Base-by-base conservation (phyloP, 2,113 vertebrate species). In the Gnathonemus longibarbis region DNA sequence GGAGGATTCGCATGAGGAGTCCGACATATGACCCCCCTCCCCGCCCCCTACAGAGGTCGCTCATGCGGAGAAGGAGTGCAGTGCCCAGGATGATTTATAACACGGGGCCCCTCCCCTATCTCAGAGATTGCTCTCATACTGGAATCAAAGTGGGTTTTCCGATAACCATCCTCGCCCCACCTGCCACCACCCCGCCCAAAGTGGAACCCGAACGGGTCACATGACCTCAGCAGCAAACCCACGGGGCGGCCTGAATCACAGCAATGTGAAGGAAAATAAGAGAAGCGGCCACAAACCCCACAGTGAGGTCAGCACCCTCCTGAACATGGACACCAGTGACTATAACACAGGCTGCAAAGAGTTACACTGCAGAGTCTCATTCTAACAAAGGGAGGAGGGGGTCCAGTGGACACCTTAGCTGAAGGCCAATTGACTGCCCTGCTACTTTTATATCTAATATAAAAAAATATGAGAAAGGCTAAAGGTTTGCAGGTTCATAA, bases 51-150 rank as follows among this genome's bases (percentile, higher is more conserved):
- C 88, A 39, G 83, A 85, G 88, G 46, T 74, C 39, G 88, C 91
- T 91, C 91, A 92, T 93, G 91, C 93, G 91, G 89, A 91, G 53
- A 50, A 77, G 84, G 89, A 92, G 87, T 89, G 21, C n/a, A 56
- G 17, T 53, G 48, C 46, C 66, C 21, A 9, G n/a, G 35, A 91
- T 77, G 83, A 89, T 91, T 89, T 70, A 89, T 77, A 21, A 66
- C 56, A 21, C 77, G 13, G 11, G 87, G 45, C 13, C 21, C 42
- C 53, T 70, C 46, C 80, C 42, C 89, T 27, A n/a, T n/a, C 21
- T 58, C 21, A 58, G 56, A 58, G 21, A 58, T 58, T 58, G 21
- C 7, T 24, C 21, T 58, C 9, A 58, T 13, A 70, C 9, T 70
- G 62, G 62, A 70, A 27, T n/a, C 56, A 11, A 70, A 70, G n/a